Conservation (phyloP, 2,113 vertebrate species). For the Bujurquina vittata region DNA sequence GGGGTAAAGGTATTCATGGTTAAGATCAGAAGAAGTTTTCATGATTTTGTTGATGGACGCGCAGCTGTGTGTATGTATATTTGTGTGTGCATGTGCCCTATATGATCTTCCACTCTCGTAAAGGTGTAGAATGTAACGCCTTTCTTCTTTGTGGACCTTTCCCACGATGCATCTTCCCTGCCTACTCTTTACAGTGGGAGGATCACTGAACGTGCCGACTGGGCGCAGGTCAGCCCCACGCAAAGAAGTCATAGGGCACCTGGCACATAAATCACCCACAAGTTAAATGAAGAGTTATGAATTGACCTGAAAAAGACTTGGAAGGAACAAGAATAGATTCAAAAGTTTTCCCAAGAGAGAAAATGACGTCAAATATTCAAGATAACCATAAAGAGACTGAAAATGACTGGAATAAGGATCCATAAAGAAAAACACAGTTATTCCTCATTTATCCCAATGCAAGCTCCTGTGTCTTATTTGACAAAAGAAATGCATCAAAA, state of each 20-base stretch:
- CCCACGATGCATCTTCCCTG: slow-evolving; percentile 34
- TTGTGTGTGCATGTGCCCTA: background rate
- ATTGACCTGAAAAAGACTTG: too few relatives aligned
- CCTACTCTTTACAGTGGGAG: background rate
- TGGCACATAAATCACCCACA: background rate
- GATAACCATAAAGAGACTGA: too few relatives aligned
- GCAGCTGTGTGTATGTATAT: background rate
- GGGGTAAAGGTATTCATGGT: background rate
- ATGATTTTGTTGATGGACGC: background rate
- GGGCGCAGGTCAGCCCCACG: background rate
- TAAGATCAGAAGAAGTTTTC: background rate
- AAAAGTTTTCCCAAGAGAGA: background rate
- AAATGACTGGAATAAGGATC: background rate
- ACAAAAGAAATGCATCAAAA: too few relatives aligned
- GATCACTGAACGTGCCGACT: background rate
- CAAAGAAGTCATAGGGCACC: background rate
- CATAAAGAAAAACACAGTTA: too few relatives aligned
- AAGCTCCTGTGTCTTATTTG: too few relatives aligned
- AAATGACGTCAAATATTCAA: too few relatives aligned
- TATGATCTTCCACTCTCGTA: slow-evolving; percentile 17
- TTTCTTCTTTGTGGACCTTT: slow-evolving; percentile 60
- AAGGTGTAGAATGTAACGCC: slow-evolving; percentile 70
- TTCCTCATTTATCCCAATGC: too few relatives aligned
- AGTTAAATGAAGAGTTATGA: background rate
- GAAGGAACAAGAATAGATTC: too few relatives aligned